phyloP scores from a whole-genome alignment of 1,140 invertebrate genomes.

The Eriocheir sinensis region DNA sequence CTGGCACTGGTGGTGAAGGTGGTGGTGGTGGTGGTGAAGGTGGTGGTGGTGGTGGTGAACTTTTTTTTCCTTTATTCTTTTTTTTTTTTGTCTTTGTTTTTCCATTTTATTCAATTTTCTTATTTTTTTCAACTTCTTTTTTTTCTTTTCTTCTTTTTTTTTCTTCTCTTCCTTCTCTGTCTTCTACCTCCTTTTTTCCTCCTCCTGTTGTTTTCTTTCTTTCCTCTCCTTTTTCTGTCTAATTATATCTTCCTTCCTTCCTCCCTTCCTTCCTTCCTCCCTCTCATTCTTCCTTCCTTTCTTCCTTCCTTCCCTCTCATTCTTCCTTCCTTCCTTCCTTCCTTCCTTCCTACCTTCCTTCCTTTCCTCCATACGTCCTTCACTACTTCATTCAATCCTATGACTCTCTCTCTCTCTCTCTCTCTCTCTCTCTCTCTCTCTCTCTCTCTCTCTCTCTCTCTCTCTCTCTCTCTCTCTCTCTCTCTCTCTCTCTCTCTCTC shows the following conservation, averaged over 20 bases:
- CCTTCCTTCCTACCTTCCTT: too few species aligned
- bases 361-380: not conserved
- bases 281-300: not conserved
- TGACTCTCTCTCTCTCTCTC: not conserved
- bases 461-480: not conserved
- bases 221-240: too few species aligned
- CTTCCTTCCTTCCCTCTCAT: not conserved
- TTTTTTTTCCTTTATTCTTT: too few species aligned
- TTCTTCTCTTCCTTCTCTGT: too few species aligned
- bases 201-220: too few species aligned
- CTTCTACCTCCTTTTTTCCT: too few species aligned
- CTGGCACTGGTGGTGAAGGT: not conserved
- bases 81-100: too few species aligned
- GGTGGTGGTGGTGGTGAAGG: too few species aligned
- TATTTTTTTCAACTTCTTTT: too few species aligned
- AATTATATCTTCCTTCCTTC: not conserved
- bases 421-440: not conserved
- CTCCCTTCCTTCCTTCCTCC: not conserved
- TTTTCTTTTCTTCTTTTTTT: too few species aligned
- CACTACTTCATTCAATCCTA: not conserved
- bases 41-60: slow-evolving; percentile 17
- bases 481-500: not conserved
- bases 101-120: too few species aligned
- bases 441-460: slow-evolving; percentile 31
- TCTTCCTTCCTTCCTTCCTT: not conserved